A percentile compares a stretch with the other conserved stretches of the same genome.
phyloP scores from a whole-genome alignment of 1,140 invertebrate species.

The Heliconius congener region DNA sequence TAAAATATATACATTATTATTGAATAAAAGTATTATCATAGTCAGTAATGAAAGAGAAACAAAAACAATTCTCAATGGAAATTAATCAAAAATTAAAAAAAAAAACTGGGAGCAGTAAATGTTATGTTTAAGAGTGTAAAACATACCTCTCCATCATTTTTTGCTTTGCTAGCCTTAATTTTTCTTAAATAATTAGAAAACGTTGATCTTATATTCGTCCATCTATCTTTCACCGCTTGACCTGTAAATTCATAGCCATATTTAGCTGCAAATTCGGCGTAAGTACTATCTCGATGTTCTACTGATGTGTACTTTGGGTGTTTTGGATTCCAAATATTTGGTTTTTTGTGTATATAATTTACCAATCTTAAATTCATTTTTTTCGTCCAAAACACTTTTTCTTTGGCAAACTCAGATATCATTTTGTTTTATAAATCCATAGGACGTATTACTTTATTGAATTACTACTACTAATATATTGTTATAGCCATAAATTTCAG shows the following conservation, averaged over 20 bases:
- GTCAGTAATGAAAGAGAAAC: too few relatives aligned
- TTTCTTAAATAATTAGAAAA: conserved; percentile 72
- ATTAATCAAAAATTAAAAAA: too few relatives aligned
- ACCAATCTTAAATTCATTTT: conserved; percentile 75
- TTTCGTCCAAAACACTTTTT: conserved; percentile 74
- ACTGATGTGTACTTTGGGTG: conserved; percentile 73
- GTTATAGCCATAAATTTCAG: too few relatives aligned
- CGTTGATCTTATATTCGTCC: conserved; percentile 74
- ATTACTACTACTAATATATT: background rate
- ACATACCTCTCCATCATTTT: conserved; percentile 56
- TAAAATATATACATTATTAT: background rate
- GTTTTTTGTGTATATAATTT: conserved; percentile 67
- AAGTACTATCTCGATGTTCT: conserved; percentile 58
- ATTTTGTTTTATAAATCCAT: conserved; percentile 42
- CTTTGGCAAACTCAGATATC: conserved; percentile 73
- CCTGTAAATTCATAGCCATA: conserved; percentile 71
- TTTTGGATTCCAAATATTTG: conserved; percentile 74
- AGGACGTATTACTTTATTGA: background rate
- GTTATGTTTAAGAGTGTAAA: background rate
- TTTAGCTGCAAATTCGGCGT: conserved; percentile 67
- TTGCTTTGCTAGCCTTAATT: conserved; percentile 56
- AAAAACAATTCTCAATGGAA: too few relatives aligned
- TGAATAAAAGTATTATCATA: too few relatives aligned
- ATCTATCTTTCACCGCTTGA: conserved; percentile 71
- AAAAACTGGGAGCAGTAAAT: too few relatives aligned